Base-by-base conservation (phyloP, 1,140 invertebrate species). In the Bombus turneri region DNA sequence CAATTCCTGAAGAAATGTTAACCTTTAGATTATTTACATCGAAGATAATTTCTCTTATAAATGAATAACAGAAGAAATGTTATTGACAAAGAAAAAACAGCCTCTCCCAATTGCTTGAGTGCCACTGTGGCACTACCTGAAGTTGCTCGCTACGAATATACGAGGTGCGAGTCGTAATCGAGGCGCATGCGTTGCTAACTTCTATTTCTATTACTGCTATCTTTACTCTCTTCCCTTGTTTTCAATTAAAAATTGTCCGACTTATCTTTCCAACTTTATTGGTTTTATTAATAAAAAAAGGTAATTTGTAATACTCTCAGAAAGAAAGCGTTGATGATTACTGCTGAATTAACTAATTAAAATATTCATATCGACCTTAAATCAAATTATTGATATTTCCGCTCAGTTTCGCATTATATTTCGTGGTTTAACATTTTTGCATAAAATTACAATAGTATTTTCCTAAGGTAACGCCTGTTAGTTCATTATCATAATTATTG, bases 71-170 rank as follows among this genome's bases (percentile, higher is more conserved):
- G 31, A 64, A 18, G 31, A 68, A 28, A 78, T 57, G 39, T 68
- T 39, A 41, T 81, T 72, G 37, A 81, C 28, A 66, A 81, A 83
- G 75, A 59, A 8, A 5, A 53, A 18, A 0, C 18, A 53, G 47
- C 43, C 18, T 43, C 72, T 80, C 59, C 85, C 62, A 83, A 15
- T 41, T 68, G 71, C 68, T 64, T n/a, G 68, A 75, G 81, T 91
- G 90, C 90, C 84, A 91, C 90, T 89, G 83, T 91, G 90, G 84
- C 89, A 75, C 68, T 37, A 34, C 74, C 53, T 84, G 86, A 91
- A 85, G 86, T 89, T 89, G 77, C 41, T 4, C 31, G 47, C 47
- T 22, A 53, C 47, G 18, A 6, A 22, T 2, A 6, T 22, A 53
- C 18, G 18, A 53, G 18, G 37, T 25, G 31, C 43, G n/a, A 34